A percentile compares a stretch with the other conserved stretches of the same genome.
Conservation (phyloP, 2,113 vertebrate species). For the Mus spicilegus region DNA sequence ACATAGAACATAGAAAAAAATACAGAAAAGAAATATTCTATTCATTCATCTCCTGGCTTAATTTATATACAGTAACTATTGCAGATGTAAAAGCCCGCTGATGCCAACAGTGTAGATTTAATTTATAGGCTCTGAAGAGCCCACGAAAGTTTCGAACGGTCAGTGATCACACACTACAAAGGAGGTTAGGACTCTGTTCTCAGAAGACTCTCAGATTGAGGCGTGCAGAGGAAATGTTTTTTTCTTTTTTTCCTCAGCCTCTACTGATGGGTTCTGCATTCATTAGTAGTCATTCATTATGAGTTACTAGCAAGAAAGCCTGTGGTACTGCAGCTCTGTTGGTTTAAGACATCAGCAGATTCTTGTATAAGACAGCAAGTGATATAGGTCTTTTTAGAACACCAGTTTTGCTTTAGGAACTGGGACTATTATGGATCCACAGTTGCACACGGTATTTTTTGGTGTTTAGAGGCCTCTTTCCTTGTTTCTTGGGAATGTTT, state of each 20-base stretch:
- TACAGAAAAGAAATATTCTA: not conserved
- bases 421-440: not conserved
- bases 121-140: not conserved
- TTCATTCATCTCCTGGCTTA: not conserved
- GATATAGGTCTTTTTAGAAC: not conserved
- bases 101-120: constrained; percentile 17
- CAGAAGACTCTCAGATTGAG: not conserved
- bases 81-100: not conserved
- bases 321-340: not conserved
- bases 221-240: not conserved
- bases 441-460: not conserved
- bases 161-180: not conserved
- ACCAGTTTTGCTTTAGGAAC: not conserved
- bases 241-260: not conserved
- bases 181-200: not conserved
- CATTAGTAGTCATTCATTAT: not conserved
- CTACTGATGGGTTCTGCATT: not conserved
- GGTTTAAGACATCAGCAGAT: not conserved
- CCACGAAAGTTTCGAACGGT: not conserved
- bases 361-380: not conserved
- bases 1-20: not conserved
- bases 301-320: not conserved
- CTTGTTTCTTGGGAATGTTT: not conserved
- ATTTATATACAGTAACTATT: not conserved
- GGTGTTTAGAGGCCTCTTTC: not conserved